These are phyloP conservation scores for Octopus bimaculoides DNA, from an alignment of 1,140 invertebrate genomes.

Conservation along the genomic window DNA sequence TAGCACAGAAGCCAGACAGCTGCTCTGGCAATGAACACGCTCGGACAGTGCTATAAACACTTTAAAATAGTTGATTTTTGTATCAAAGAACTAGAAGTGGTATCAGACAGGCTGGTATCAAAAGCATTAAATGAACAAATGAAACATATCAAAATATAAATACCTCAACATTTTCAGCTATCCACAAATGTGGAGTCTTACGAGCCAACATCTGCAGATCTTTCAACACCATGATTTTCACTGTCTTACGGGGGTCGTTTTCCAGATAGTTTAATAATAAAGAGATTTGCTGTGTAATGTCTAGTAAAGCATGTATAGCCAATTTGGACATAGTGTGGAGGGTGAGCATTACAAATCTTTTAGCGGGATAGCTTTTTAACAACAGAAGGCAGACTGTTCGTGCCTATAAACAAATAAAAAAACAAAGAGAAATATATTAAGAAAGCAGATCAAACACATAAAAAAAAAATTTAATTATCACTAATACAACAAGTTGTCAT, in stretches of 20 bases:
- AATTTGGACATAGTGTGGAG: constrained; percentile 85
- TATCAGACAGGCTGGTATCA: no score
- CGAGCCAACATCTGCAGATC: constrained; percentile 74
- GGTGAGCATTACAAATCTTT: constrained; percentile 82
- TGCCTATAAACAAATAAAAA: constrained; percentile 60
- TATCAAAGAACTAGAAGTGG: no score
- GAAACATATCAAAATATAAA: background rate
- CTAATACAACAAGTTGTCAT: background rate
- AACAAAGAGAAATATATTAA: background rate
- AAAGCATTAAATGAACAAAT: no score
- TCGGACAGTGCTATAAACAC: no score
- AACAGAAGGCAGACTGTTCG: constrained; percentile 76
- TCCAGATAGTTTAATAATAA: constrained; percentile 63
- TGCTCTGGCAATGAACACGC: no score
- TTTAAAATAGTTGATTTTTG: no score
- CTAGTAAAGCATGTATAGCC: constrained; percentile 81
- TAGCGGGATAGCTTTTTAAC: constrained; percentile 78
- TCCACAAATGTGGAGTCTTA: constrained; percentile 77
- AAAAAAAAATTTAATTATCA: no score
- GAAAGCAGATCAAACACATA: no score
- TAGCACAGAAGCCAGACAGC: no score
- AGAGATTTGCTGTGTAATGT: constrained; percentile 82
- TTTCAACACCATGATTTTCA: constrained; percentile 73
- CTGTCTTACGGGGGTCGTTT: constrained; percentile 68
- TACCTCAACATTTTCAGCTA: constrained; percentile 66